Evolutionary conservation across 2,797 vertebrate species (phyloP).

Genomic region (Protosalanx chinensis): DNA sequence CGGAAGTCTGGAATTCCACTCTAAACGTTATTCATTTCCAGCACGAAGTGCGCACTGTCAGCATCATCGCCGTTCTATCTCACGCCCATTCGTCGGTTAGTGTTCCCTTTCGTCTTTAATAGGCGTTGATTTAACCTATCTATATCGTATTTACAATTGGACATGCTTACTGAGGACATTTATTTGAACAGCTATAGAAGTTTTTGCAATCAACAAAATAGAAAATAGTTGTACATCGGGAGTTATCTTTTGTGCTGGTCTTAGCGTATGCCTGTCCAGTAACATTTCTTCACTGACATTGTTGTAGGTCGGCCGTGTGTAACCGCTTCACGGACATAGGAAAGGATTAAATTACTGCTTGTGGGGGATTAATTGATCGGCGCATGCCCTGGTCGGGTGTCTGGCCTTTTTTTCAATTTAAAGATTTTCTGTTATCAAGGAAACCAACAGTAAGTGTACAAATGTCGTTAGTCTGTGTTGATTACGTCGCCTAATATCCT

Average conservation of each 20-base stretch:
- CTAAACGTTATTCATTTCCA: conserved; percentile 32
- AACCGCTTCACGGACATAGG: conserved; percentile 49
- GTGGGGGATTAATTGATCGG: conserved; percentile 71
- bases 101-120: conserved; percentile 1
- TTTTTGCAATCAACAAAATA: conserved; percentile 6
- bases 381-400: conserved; percentile 52
- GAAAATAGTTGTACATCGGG: neutral
- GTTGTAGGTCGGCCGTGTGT: conserved; percentile 6
- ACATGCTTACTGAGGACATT: conserved; percentile 46
- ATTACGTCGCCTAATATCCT: conserved; percentile 2
- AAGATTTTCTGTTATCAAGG: conserved; percentile 52
- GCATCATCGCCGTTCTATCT: conserved; percentile 23
- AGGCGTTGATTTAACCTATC: neutral
- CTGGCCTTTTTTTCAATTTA: conserved; percentile 44
- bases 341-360: conserved; percentile 74
- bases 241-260: conserved; percentile 21
- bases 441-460: conserved; percentile 35
- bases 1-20: conserved; percentile 62
- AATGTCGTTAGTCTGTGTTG: neutral
- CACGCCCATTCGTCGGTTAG: neutral
- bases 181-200: conserved; percentile 3
- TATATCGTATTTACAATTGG: conserved; percentile 10
- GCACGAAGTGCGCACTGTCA: conserved; percentile 21
- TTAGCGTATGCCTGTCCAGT: neutral
- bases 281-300: conserved; percentile 12